A percentile compares a stretch with the other conserved stretches of the same genome.
Conservation (phyloP, 2,113 vertebrate genomes). For the Anas platyrhynchos region DNA sequence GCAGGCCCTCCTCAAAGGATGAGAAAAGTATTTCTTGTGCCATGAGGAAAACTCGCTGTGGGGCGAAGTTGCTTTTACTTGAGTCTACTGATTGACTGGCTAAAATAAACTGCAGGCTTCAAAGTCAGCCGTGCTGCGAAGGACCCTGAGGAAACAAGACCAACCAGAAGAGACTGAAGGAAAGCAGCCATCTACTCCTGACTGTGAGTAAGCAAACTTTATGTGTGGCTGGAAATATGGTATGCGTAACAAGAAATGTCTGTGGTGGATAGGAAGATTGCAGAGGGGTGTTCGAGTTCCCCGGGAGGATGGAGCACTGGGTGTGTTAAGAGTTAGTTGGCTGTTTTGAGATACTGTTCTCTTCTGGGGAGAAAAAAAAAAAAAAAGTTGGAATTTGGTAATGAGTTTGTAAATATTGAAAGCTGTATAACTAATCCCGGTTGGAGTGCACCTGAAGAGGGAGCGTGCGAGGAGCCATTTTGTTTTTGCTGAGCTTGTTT, state of each 20-base stretch:
- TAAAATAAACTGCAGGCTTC: neutral
- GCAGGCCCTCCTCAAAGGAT: neutral
- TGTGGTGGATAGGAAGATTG: neutral
- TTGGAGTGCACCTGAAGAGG: neutral
- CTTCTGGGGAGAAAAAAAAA: too few species aligned
- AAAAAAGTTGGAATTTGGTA: neutral
- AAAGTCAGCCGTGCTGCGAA: neutral
- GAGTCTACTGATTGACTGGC: neutral
- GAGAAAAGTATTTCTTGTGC: neutral
- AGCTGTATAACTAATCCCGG: accelerated
- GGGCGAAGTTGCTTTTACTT: neutral
- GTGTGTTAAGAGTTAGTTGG: neutral
- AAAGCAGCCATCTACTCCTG: accelerated
- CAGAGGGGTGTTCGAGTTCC: neutral
- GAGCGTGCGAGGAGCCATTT: neutral
- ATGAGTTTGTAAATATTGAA: neutral
- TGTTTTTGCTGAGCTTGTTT: neutral
- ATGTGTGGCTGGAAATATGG: accelerated
- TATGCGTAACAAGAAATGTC: accelerated
- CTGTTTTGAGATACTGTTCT: neutral
- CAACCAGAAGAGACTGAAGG: neutral
- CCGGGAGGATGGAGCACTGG: neutral
- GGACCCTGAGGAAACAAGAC: accelerated
- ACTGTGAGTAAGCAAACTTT: accelerated
- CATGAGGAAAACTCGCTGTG: neutral